These are phyloP conservation scores for Eilema caniola DNA, from an alignment of 2,888 invertebrate genomes.

Conservation along the genomic window DNA sequence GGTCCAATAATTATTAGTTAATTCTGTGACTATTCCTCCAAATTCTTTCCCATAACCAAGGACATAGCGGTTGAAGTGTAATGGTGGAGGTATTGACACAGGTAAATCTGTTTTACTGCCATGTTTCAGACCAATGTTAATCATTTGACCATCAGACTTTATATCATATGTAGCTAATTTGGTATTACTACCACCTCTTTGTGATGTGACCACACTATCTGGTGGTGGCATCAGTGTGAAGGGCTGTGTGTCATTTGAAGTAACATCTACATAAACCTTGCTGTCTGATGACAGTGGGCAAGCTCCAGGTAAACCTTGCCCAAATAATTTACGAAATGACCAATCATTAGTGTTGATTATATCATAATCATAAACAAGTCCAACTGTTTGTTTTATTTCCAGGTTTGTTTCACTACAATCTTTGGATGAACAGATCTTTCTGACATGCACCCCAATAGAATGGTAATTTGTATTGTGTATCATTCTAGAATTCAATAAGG, in stretches of 20 bases:
- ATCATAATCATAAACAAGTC: conserved; percentile 94
- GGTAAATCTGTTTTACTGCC: conserved; percentile 79
- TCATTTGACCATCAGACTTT: conserved; percentile 84
- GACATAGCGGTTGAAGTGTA: conserved; percentile 93
- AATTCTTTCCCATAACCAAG: conserved; percentile 96
- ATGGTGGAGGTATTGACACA: conserved; percentile 88
- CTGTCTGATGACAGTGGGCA: conserved; percentile 94
- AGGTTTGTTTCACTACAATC: conserved; percentile 88
- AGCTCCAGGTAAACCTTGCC: conserved; percentile 92
- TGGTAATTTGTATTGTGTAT: conserved; percentile 98
- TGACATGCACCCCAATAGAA: conserved; percentile 94
- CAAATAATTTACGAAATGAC: conserved; percentile 95
- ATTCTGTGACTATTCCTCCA: conserved; percentile 95
- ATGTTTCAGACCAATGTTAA: conserved; percentile 90
- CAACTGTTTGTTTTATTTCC: conserved; percentile 94
- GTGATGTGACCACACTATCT: conserved; percentile 85
- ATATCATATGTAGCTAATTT: conserved; percentile 91
- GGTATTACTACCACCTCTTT: conserved; percentile 90
- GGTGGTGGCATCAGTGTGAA: conserved; percentile 90
- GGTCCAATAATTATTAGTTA: conserved; percentile 93
- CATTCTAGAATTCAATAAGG: conserved; percentile 95
- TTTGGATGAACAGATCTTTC: conserved; percentile 90
- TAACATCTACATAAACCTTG: conserved; percentile 93
- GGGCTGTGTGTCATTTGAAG: conserved; percentile 87
- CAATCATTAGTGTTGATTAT: conserved; percentile 91